Evolutionary conservation across 2,888 invertebrate species (phyloP).

Genomic region (Drosophila leonis): DNA sequence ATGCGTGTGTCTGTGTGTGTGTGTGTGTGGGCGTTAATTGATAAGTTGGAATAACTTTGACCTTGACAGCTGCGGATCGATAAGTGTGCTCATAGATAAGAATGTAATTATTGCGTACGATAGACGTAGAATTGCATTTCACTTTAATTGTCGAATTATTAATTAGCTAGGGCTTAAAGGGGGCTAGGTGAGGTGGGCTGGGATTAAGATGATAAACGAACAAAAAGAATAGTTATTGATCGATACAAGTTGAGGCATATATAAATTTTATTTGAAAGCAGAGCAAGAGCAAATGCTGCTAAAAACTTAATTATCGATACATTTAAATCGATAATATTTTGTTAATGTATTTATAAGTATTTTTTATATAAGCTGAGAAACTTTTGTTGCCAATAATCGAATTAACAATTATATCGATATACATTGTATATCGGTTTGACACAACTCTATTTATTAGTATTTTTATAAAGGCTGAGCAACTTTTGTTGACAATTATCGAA

Average conservation of each 20-base stretch:
- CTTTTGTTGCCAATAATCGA: too few species aligned
- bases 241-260: too few species aligned
- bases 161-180: conserved; percentile 7
- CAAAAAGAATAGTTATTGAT: not conserved
- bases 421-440: too few species aligned
- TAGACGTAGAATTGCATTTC: conserved; percentile 14
- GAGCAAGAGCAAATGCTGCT: not conserved
- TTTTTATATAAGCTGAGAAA: too few species aligned
- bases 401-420: too few species aligned
- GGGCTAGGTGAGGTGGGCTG: too few species aligned
- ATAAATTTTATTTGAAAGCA: too few species aligned
- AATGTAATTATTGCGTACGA: conserved; percentile 21
- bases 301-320: not conserved
- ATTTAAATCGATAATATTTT: not conserved
- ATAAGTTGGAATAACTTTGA: conserved; percentile 36
- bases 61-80: conserved; percentile 46
- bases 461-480: too few species aligned
- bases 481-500: too few species aligned
- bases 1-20: not conserved
- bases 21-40: conserved; percentile 20
- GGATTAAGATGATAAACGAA: not conserved
- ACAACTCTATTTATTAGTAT: too few species aligned
- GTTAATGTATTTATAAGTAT: too few species aligned
- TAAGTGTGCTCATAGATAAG: conserved; percentile 35
- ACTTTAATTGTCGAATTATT: conserved; percentile 22